Evolutionary conservation across 2,888 invertebrate species (phyloP), one percentile per base, ranked within the genome.

Genomic region (Mythimna loreyi): DNA sequence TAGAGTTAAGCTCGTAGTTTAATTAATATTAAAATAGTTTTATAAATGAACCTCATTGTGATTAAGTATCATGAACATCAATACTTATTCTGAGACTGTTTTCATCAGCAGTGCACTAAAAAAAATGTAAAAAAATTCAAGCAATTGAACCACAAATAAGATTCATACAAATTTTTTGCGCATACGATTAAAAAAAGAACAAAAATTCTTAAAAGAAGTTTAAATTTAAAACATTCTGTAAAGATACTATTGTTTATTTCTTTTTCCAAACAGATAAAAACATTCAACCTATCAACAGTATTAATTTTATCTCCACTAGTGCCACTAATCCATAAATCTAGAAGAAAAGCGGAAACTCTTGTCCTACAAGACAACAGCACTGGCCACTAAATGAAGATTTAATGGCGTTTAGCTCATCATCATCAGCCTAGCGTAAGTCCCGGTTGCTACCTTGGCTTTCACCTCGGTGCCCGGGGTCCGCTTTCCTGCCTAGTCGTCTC

Each of bases 371-470:
- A 72, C 70, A 67, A 55, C 74, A 62, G 71, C 66, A 63, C 56
- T 71, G 64, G 70, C 76, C 61, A 78, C 72, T 72, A 76, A 82
- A 84, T 84, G 84, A 84, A 84, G 83, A 84, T 83, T 82, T 83
- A 84, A 79, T 73, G 76, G 66, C 71, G 67, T 78, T 80, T 84
- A 80, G 78, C 57, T 82, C n/a, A n/a, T n/a, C n/a, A n/a, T n/a
- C n/a, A n/a, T n/a, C n/a, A n/a, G n/a, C n/a, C n/a, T n/a, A n/a
- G n/a, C n/a, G n/a, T n/a, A n/a, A n/a, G n/a, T n/a, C n/a, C n/a
- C n/a, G n/a, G n/a, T n/a, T n/a, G n/a, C n/a, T n/a, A n/a, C n/a
- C n/a, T n/a, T n/a, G n/a, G n/a, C n/a, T n/a, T n/a, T n/a, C n/a
- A n/a, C n/a, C n/a, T n/a, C n/a, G n/a, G n/a, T n/a, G n/a, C n/a